Evolutionary conservation across 2,888 invertebrate genomes (phyloP).

Genomic region (Erebia palarica): DNA sequence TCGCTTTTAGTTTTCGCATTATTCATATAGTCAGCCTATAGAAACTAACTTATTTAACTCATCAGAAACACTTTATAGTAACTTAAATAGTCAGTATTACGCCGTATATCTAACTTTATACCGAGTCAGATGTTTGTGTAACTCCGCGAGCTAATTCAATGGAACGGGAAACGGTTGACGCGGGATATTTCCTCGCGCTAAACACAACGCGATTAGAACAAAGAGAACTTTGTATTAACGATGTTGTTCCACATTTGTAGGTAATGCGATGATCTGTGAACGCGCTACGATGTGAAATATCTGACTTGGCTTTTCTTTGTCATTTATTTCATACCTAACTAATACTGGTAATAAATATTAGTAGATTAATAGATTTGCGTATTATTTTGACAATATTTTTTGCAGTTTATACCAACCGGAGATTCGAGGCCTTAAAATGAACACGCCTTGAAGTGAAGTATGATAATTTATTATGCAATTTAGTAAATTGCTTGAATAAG

Average conservation of each 20-base stretch:
- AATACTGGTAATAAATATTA: neutral
- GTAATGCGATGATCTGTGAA: constrained; percentile 27
- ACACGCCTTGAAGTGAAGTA: too few relatives aligned
- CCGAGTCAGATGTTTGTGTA: neutral
- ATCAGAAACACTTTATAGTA: neutral
- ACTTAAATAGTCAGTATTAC: neutral
- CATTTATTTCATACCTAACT: constrained; percentile 1
- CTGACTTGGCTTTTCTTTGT: constrained; percentile 3
- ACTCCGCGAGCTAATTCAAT: constrained; percentile 22
- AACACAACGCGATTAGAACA: constrained; percentile 27
- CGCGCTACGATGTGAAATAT: constrained; percentile 16
- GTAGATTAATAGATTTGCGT: too few relatives aligned
- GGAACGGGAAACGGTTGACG: constrained; percentile 25
- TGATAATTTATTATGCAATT: too few relatives aligned
- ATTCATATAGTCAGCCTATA: neutral
- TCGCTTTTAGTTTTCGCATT: too few relatives aligned
- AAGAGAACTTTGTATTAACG: constrained; percentile 27
- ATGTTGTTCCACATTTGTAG: constrained; percentile 25
- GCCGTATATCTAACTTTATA: constrained; percentile 1
- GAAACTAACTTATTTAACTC: neutral
- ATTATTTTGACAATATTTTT: too few relatives aligned
- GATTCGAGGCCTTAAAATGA: too few relatives aligned
- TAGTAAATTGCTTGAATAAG: too few relatives aligned
- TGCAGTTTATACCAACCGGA: too few relatives aligned
- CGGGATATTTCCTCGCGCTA: constrained; percentile 25